These are phyloP conservation scores for Ceratina japonica DNA, from an alignment of 1,140 invertebrate genomes.

Conservation along the genomic window DNA sequence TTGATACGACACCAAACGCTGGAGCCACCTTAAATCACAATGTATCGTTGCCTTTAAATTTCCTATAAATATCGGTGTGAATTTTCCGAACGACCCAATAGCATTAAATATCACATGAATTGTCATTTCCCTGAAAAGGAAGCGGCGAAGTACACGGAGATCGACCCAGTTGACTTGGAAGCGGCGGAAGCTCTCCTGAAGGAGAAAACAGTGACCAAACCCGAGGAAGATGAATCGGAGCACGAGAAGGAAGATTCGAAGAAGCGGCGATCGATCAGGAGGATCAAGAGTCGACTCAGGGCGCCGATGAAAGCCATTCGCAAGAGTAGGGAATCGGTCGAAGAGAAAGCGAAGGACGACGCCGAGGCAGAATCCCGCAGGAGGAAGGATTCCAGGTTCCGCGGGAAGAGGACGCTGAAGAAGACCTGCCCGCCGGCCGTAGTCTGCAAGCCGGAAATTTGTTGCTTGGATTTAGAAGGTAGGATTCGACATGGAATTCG, in stretches of 20 bases:
- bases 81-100: no score
- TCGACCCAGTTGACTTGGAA: neutral
- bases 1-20: no score
- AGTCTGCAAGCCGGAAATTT: slow-evolving; percentile 58
- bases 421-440: slow-evolving; percentile 30
- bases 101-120: no score
- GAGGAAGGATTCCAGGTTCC: slow-evolving; percentile 6
- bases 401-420: slow-evolving; percentile 13
- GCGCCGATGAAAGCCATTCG: slow-evolving; percentile 3
- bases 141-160: neutral
- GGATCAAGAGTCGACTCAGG: neutral
- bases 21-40: no score
- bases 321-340: neutral
- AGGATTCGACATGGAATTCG: neutral
- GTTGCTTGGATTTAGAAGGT: slow-evolving; percentile 54
- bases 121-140: neutral
- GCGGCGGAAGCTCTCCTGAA: slow-evolving; percentile 3
- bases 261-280: slow-evolving; percentile 24
- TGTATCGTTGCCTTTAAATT: no score
- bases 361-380: slow-evolving; percentile 12
- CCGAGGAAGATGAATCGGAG: neutral
- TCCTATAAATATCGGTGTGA: no score
- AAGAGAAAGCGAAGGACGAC: neutral
- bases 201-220: neutral
- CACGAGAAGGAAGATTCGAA: slow-evolving; percentile 10